These are phyloP conservation scores for Scophthalmus maximus DNA, from an alignment of 2,113 vertebrate genomes.

Conservation along the genomic window DNA sequence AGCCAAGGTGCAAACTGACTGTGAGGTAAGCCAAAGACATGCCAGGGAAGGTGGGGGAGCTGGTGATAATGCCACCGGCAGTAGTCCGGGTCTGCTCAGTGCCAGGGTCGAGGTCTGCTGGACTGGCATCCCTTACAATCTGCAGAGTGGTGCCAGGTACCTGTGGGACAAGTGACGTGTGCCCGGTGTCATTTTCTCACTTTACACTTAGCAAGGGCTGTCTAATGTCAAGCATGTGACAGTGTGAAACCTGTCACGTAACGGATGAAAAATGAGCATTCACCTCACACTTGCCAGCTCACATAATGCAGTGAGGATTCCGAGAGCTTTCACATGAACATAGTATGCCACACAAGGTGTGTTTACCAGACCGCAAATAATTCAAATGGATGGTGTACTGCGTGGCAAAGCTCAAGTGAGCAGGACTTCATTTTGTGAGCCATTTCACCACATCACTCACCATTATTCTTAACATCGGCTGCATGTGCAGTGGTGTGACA, in stretches of 20 bases:
- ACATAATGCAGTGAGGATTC: slow-evolving; percentile 39
- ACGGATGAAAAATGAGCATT: slow-evolving; percentile 54
- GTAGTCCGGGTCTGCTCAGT: slow-evolving; percentile 57
- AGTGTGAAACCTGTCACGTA: slow-evolving; percentile 41
- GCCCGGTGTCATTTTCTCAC: slow-evolving; percentile 38
- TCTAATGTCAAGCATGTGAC: slow-evolving; percentile 25
- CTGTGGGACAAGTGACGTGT: slow-evolving; percentile 40
- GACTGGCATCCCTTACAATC: slow-evolving; percentile 36
- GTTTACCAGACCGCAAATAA: slow-evolving; percentile 72
- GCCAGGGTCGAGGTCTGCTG: slow-evolving; percentile 63
- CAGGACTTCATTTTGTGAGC: slow-evolving; percentile 75
- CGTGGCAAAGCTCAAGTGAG: slow-evolving; percentile 57
- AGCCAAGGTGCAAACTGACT: slow-evolving; percentile 62
- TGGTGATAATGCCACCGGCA: slow-evolving; percentile 60
- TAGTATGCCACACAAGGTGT: slow-evolving; percentile 57
- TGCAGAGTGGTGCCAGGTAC: slow-evolving; percentile 44
- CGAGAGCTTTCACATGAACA: slow-evolving; percentile 38
- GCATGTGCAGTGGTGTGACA: slow-evolving; percentile 45
- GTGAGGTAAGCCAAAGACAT: slow-evolving; percentile 67
- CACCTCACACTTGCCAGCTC: slow-evolving; percentile 36
- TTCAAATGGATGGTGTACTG: slow-evolving; percentile 70
- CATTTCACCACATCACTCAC: slow-evolving; percentile 78
- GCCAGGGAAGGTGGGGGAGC: slow-evolving; percentile 63
- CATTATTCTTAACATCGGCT: slow-evolving; percentile 66
- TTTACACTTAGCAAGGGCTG: slow-evolving; percentile 23